A percentile compares a stretch with the other conserved stretches of the same genome.
Evolutionary conservation across 2,888 invertebrate genomes (phyloP).

Genomic region (Lacanobia wlatinum): DNA sequence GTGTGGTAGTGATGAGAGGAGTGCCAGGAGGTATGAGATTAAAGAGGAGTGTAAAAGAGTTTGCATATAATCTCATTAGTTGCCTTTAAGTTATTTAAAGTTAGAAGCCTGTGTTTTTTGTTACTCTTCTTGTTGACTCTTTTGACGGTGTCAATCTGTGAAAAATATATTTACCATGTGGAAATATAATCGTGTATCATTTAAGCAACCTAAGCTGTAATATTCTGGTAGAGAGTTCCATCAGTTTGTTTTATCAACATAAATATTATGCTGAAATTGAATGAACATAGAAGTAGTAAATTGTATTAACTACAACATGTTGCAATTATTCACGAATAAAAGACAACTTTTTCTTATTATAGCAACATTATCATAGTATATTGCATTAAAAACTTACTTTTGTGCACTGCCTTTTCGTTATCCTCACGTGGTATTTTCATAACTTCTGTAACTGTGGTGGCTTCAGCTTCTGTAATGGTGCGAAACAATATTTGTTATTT

Average conservation of each 20-base stretch:
- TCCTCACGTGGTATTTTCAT: slow-evolving; percentile 77
- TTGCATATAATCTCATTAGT: no score
- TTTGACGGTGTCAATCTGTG: no score
- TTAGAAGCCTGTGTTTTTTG: no score
- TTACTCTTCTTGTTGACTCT: no score
- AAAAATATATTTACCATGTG: no score
- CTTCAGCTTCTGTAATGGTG: slow-evolving; percentile 59
- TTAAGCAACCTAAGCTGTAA: no score
- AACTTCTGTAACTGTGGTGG: slow-evolving; percentile 47
- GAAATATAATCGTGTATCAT: no score
- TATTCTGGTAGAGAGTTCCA: no score
- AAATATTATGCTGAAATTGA: background rate
- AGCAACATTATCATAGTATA: background rate
- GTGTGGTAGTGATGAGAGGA: no score
- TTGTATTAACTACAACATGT: background rate
- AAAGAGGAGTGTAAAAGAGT: no score
- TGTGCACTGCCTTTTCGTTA: slow-evolving; percentile 65
- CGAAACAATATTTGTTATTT: background rate
- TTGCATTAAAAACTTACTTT: slow-evolving; percentile 75
- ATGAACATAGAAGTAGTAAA: background rate
- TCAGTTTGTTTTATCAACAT: background rate
- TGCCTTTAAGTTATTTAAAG: no score
- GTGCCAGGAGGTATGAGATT: no score
- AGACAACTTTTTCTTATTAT: background rate
- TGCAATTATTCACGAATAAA: background rate